Evolutionary conservation across 2,888 invertebrate species (phyloP).

Genomic region (Xanthorhoe spadicearia): DNA sequence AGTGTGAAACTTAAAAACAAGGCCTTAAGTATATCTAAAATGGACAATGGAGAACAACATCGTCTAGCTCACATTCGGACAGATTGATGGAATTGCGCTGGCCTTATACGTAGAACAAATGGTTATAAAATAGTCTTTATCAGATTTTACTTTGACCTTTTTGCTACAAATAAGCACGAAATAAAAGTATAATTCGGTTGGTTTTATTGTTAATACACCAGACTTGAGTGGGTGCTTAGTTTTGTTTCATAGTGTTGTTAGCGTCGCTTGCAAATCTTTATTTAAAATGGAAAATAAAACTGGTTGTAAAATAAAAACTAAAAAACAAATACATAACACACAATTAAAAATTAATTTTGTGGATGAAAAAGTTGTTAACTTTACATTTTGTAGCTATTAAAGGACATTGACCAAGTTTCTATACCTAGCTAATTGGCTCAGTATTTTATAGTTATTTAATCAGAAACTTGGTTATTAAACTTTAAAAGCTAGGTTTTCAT

Average conservation of each 20-base stretch:
- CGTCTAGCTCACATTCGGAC: conserved; percentile 63
- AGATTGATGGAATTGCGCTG: conserved; percentile 68
- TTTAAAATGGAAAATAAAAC: conserved; percentile 48
- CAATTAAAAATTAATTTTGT: neutral
- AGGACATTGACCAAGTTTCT: too few species aligned
- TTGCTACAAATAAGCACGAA: conserved; percentile 52
- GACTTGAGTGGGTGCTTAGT: conserved; percentile 15
- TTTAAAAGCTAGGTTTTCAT: too few species aligned
- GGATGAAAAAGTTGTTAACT: too few species aligned
- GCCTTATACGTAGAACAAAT: conserved; percentile 67
- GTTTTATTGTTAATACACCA: conserved; percentile 27
- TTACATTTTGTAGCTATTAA: too few species aligned
- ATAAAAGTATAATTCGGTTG: conserved; percentile 39
- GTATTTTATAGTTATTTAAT: too few species aligned
- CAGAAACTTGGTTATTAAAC: too few species aligned
- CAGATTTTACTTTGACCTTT: conserved; percentile 57
- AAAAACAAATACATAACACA: neutral
- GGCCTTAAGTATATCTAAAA: conserved; percentile 3
- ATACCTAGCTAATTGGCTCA: too few species aligned
- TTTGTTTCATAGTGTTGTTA: conserved; percentile 14
- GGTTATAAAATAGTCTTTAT: conserved; percentile 71
- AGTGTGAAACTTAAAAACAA: neutral
- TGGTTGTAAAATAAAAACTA: neutral
- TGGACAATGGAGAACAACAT: conserved; percentile 59
- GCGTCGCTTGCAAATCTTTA: conserved; percentile 13